phyloP scores from a whole-genome alignment of 2,113 vertebrate genomes.

The Ceyx melanurus region DNA sequence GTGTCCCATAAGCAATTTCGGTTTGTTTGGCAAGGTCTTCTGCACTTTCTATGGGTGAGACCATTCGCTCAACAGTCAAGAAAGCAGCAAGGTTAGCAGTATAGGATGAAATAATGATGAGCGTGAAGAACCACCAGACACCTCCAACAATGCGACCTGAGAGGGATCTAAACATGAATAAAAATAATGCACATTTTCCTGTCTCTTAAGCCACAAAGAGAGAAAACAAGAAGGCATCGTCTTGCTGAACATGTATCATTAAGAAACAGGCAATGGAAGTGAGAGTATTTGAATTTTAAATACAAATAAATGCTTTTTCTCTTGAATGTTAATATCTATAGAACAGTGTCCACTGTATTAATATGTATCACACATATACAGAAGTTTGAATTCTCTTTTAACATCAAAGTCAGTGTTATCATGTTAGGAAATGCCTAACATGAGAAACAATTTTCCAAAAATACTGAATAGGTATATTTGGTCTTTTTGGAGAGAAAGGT shows the following conservation, averaged over 20 bases:
- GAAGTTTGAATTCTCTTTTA: not conserved
- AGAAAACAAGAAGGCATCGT: not conserved
- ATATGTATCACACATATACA: not conserved
- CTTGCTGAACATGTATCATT: not conserved
- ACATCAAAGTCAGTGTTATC: not conserved
- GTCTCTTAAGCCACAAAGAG: not conserved
- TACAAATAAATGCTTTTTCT: not conserved
- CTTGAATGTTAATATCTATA: not conserved
- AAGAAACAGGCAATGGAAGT: not conserved
- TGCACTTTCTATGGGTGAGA: slow-evolving; percentile 97
- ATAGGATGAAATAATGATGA: slow-evolving; percentile 99
- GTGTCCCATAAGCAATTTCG: slow-evolving; percentile 96
- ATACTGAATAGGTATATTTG: not conserved
- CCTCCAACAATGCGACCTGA: slow-evolving; percentile 98
- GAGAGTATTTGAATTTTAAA: not conserved
- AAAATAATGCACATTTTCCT: slow-evolving; percentile 70
- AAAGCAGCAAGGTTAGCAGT: slow-evolving; percentile 98
- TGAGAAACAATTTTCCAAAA: not conserved
- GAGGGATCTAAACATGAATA: slow-evolving; percentile 89
- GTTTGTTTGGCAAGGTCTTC: slow-evolving; percentile 99
- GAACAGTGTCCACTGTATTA: not conserved
- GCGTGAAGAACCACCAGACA: slow-evolving; percentile 99
- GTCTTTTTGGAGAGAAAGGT: not conserved
- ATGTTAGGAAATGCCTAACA: not conserved
- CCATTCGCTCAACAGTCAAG: slow-evolving; percentile 98